These are phyloP conservation scores for Acridotheres tristis DNA, from an alignment of 2,797 vertebrate genomes.

Conservation along the genomic window DNA sequence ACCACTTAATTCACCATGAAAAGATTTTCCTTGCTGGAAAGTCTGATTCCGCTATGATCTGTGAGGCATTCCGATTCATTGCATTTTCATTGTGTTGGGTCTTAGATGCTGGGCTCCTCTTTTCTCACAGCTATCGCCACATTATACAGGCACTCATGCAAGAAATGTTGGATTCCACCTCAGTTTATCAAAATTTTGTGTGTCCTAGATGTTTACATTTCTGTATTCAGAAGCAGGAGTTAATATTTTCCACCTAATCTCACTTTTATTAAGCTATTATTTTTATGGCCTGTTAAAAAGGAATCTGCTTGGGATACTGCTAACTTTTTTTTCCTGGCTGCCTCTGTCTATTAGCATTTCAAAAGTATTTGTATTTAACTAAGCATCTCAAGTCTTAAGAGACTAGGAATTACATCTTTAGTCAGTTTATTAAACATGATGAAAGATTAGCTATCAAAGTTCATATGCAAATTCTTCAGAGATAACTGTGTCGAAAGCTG, in stretches of 20 bases:
- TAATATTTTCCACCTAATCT: constrained; percentile 75
- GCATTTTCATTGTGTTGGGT: constrained; percentile 96
- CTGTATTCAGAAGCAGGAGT: constrained; percentile 70
- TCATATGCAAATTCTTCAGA: constrained; percentile 67
- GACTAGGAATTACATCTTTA: constrained; percentile 75
- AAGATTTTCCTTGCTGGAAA: constrained; percentile 99
- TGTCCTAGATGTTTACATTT: constrained; percentile 80
- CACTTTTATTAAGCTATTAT: constrained; percentile 70
- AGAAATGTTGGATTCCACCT: constrained; percentile 91
- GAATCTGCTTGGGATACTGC: constrained; percentile 56
- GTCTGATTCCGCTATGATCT: constrained; percentile 99
- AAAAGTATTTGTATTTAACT: constrained; percentile 70
- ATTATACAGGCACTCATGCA: constrained; percentile 96
- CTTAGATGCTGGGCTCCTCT: constrained; percentile 87
- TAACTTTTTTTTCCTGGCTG: constrained; percentile 67
- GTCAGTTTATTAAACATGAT: constrained; percentile 77
- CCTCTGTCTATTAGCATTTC: constrained; percentile 74
- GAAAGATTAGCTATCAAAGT: constrained; percentile 76
- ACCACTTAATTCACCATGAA: constrained; percentile 99
- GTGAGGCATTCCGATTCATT: constrained; percentile 98
- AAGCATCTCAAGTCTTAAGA: constrained; percentile 75
- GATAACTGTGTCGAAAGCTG: constrained; percentile 66
- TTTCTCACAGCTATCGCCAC: constrained; percentile 87
- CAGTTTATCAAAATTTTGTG: constrained; percentile 84
- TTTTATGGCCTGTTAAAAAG: constrained; percentile 68